Percentiles rank a stretch among this genome's conserved stretches.
Evolutionary conservation across 2,113 vertebrate species (phyloP).

Genomic region (Phainopepla nitens): DNA sequence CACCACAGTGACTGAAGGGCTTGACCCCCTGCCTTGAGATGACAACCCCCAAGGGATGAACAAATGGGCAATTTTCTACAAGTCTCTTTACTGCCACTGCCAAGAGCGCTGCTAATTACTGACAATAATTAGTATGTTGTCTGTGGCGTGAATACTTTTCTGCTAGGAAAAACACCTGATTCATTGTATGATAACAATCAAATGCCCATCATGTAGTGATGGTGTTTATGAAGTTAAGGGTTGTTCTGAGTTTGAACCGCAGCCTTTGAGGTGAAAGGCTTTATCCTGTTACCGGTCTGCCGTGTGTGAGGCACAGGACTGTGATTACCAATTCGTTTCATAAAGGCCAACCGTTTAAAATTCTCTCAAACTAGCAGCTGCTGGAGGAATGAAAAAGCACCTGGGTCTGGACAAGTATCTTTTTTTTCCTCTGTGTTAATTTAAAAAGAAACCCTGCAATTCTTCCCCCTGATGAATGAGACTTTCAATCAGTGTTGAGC

Average conservation of each 20-base stretch:
- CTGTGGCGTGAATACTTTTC: conserved; percentile 8
- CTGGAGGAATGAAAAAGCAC: not conserved
- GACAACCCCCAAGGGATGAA: conserved; percentile 23
- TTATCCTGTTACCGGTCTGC: not conserved
- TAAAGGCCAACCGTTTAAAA: conserved; percentile 30
- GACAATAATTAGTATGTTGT: conserved; percentile 47
- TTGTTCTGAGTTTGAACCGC: not conserved
- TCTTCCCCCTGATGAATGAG: not conserved
- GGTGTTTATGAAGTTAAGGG: conserved; percentile 11
- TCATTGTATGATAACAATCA: not conserved
- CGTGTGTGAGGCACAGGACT: not conserved
- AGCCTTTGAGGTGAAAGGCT: conserved; percentile 11
- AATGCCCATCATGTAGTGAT: not conserved
- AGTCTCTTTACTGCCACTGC: not conserved
- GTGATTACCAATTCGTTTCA: conserved; percentile 46
- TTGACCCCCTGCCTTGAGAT: conserved; percentile 39
- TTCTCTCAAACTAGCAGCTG: conserved; percentile 35
- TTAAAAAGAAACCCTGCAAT: not conserved
- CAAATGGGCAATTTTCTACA: conserved; percentile 36
- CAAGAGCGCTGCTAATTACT: conserved; percentile 34
- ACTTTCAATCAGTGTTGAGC: not conserved
- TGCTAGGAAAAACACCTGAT: not conserved
- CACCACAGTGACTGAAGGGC: not conserved
- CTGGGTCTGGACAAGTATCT: not conserved
- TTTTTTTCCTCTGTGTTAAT: conserved; percentile 5